Evolutionary conservation across 2,888 invertebrate genomes (phyloP).

Genomic region (Melinopterus prodromus): DNA sequence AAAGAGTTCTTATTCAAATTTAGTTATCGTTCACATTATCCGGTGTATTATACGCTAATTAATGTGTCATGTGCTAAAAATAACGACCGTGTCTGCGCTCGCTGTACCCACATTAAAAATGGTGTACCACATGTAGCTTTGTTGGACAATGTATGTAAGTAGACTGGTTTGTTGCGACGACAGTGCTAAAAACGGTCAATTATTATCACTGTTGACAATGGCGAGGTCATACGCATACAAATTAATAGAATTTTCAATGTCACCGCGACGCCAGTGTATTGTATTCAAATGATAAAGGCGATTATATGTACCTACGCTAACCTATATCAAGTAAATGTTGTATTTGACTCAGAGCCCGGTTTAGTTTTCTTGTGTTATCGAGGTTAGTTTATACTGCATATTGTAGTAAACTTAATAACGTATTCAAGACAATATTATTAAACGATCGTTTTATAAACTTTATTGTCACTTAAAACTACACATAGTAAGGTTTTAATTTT

Average conservation of each 20-base stretch:
- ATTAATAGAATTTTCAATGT: slow-evolving; percentile 4
- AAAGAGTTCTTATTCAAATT: neutral
- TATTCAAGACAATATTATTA: too few relatives aligned
- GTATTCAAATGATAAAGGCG: neutral
- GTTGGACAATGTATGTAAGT: neutral
- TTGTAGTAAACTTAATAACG: neutral
- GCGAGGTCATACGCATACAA: neutral
- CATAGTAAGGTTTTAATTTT: too few relatives aligned
- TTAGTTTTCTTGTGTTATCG: neutral
- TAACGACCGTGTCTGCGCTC: neutral
- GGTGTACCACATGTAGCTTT: neutral
- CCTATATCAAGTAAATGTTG: neutral
- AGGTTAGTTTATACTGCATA: neutral
- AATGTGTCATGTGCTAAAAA: neutral
- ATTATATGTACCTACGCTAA: neutral
- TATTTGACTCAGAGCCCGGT: neutral
- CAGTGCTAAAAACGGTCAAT: neutral
- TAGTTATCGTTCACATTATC: neutral
- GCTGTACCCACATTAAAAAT: too few relatives aligned
- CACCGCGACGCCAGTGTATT: neutral
- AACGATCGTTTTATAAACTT: too few relatives aligned
- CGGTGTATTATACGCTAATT: neutral
- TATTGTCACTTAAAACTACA: too few relatives aligned
- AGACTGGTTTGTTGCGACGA: neutral
- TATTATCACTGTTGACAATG: neutral